A percentile compares a stretch with the other conserved stretches of the same genome.
Evolutionary conservation across 2,113 vertebrate species (phyloP).

Genomic region (Sus scrofa): DNA sequence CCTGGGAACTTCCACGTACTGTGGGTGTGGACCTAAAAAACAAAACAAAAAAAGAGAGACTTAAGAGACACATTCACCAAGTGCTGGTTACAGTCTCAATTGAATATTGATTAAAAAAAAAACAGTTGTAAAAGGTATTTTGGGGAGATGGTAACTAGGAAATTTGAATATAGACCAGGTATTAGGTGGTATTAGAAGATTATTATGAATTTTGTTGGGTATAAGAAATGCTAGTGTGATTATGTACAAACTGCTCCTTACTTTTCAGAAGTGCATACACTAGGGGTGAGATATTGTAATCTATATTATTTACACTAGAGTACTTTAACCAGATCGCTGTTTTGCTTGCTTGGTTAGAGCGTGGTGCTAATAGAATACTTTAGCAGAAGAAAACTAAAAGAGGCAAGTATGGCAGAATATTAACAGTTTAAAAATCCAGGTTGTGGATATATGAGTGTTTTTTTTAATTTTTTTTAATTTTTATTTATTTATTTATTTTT

Average conservation of each 20-base stretch:
- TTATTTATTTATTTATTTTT: too few species aligned
- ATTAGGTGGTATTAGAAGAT: not conserved
- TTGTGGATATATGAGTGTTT: not conserved
- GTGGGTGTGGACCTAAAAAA: too few species aligned
- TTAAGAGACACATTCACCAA: not conserved
- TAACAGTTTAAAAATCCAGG: not conserved
- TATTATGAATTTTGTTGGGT: not conserved
- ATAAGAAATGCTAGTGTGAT: not conserved
- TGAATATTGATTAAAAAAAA: not conserved
- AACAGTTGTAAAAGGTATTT: not conserved
- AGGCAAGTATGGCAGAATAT: not conserved
- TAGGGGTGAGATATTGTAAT: not conserved
- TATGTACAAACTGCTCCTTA: not conserved
- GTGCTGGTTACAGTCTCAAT: not conserved
- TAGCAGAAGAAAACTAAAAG: constrained; percentile 12
- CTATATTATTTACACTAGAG: not conserved
- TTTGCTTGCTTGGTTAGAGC: too few species aligned
- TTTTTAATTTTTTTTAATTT: too few species aligned
- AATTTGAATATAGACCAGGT: constrained; percentile 15
- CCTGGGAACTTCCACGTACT: too few species aligned
- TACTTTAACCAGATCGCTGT: not conserved
- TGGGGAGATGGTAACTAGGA: not conserved
- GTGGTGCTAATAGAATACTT: not conserved
- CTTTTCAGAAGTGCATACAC: not conserved
- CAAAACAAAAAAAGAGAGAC: not conserved